Evolutionary conservation across 2,888 invertebrate species (phyloP), one percentile per base, ranked within the genome.

Genomic region (Anorthoa munda): DNA sequence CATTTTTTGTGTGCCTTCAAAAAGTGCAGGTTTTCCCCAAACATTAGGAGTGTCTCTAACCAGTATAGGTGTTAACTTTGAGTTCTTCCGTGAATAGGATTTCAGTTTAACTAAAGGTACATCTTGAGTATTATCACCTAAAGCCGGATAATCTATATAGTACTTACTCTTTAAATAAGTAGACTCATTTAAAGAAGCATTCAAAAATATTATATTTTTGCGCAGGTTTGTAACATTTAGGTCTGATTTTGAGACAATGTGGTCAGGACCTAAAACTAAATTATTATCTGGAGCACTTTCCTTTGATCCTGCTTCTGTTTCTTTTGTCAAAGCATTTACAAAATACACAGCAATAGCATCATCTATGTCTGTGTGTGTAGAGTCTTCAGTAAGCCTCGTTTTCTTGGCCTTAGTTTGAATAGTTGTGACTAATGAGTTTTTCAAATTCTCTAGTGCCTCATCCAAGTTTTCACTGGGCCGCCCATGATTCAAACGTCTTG

Each of bases 381-480:
- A 95, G 4, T 89, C 80, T 64, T 67, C 83, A 26, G 88, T 88
- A 9, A 95, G 72, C 82, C 79, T 91, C 56, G 82, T 90, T 45
- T 80, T 82, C 76, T 86, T 91, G 45, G 61, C 69, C 65, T 89
- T 92, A 13, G 77, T 82, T 56, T 87, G 83, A 9, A 91, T 89
- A 84, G 92, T 92, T n/a, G 84, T 79, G 71, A 93, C 87, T 70
- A 94, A 91, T 66, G 92, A 90, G 51, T 91, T 86, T 78, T 95
- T 94, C 39, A 97, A 88, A 60, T 92, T 93, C 74, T 93, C 92
- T 39, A 96, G 88, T 2, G 95, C 92, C 59, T 87, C 87, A 45
- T 90, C 86, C n/a, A 97, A 88, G 78, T 94, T 91, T 13, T 90
- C 82, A 1, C 86, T 65, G 1, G 88, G 86, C 69, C 91, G 90